Evolutionary conservation across 2,797 vertebrate species (phyloP).

Genomic region (Alectoris magna): DNA sequence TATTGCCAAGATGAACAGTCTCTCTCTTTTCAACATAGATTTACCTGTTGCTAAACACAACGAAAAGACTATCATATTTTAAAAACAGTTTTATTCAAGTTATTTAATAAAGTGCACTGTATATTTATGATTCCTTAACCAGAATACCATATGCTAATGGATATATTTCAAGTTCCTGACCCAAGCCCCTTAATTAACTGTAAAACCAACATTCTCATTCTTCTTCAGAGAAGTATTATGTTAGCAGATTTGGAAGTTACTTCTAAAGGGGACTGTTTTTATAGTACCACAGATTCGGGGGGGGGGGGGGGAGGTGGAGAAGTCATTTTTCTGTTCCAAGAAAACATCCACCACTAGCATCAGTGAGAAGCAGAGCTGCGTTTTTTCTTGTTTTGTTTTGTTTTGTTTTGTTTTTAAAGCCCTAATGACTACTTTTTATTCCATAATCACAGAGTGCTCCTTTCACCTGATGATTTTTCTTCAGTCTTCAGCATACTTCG

Average conservation of each 20-base stretch:
- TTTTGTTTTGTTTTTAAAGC: neutral
- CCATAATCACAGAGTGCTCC: conserved; percentile 13
- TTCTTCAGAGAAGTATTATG: conserved; percentile 65
- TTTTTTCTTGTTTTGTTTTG: neutral
- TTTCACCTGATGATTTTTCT: conserved; percentile 59
- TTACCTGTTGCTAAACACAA: conserved; percentile 33
- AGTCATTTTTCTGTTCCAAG: conserved; percentile 72
- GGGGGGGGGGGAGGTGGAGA: neutral
- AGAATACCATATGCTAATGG: conserved; percentile 67
- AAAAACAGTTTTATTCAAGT: conserved; percentile 27
- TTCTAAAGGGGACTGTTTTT: conserved; percentile 57
- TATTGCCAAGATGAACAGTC: neutral
- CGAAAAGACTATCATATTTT: conserved; percentile 34
- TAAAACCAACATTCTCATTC: conserved; percentile 66
- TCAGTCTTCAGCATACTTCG: conserved; percentile 27
- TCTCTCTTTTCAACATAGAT: conserved; percentile 14
- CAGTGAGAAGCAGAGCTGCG: conserved; percentile 11
- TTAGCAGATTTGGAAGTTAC: conserved; percentile 62
- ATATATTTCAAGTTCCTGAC: conserved; percentile 69
- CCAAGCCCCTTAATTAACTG: conserved; percentile 60
- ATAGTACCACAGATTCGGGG: conserved; percentile 54
- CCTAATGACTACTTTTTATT: conserved; percentile 49
- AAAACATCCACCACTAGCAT: conserved; percentile 48
- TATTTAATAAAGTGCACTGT: conserved; percentile 53
- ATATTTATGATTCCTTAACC: conserved; percentile 65